Percentiles rank a stretch among this genome's conserved stretches.
phyloP scores from a whole-genome alignment of 2,888 invertebrate species.

The Pelosia muscerda region DNA sequence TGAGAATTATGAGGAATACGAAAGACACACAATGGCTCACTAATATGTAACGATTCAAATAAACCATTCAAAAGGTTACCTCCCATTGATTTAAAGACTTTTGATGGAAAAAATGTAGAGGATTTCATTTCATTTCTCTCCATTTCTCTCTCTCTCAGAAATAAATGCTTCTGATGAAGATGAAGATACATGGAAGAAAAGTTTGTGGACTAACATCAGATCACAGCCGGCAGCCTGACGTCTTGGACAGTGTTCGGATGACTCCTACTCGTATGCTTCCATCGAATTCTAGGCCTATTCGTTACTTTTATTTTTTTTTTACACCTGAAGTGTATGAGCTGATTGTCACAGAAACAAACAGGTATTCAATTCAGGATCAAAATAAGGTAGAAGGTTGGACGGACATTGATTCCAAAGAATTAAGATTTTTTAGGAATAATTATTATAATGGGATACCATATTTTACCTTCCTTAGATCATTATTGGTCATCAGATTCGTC shows the following conservation, averaged over 20 bases:
- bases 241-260: no score
- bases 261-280: neutral
- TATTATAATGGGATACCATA: slow-evolving; percentile 35
- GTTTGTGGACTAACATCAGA: no score
- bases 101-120: no score
- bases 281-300: slow-evolving; percentile 3
- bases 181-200: slow-evolving; percentile 8
- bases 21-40: no score
- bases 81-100: no score
- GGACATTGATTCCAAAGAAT: slow-evolving; percentile 18
- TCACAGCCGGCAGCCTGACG: no score
- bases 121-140: no score
- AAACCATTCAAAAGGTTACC: no score
- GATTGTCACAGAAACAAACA: slow-evolving; percentile 9
- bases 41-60: no score
- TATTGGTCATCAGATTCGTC: slow-evolving; percentile 23
- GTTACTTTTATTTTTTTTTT: slow-evolving; percentile 2
- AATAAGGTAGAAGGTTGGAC: neutral
- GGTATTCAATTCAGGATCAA: slow-evolving; percentile 7
- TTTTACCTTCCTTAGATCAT: slow-evolving; percentile 18
- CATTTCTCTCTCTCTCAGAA: neutral
- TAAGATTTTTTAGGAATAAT: slow-evolving; percentile 33
- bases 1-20: no score
- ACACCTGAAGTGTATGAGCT: slow-evolving; percentile 6
- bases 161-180: neutral